A percentile compares a stretch with the other conserved stretches of the same genome.
These are phyloP conservation scores for Eledona agricola DNA, from an alignment of 2,888 invertebrate species.

Conservation along the genomic window DNA sequence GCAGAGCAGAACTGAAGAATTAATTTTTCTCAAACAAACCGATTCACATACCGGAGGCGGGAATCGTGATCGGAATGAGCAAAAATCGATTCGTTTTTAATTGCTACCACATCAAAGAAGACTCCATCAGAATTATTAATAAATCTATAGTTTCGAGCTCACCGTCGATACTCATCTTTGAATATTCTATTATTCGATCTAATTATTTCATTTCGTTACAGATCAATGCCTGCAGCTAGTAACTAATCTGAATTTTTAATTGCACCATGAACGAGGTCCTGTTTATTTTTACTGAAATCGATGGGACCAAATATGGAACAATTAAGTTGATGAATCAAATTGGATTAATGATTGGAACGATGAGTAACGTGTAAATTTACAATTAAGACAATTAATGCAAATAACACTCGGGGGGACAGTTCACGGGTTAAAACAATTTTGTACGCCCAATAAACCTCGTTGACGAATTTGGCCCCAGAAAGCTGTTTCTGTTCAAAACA, in stretches of 20 bases:
- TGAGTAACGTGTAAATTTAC: conserved; percentile 36
- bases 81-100: conserved; percentile 27
- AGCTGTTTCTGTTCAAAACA: too few species aligned
- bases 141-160: conserved; percentile 1
- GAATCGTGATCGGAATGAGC: conserved; percentile 25
- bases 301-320: conserved; percentile 8
- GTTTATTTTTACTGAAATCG: conserved; percentile 6
- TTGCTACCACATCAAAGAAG: conserved; percentile 8
- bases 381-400: conserved; percentile 39
- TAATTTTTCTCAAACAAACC: conserved; percentile 37
- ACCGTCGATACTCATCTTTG: conserved; percentile 4
- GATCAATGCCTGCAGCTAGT: conserved; percentile 10
- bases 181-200: conserved; percentile 7
- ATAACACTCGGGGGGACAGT: conserved; percentile 33
- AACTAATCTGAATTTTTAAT: conserved; percentile 7
- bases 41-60: conserved; percentile 30
- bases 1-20: conserved; percentile 48
- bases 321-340: conserved; percentile 13
- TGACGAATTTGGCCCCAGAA: conserved; percentile 30
- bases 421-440: conserved; percentile 40
- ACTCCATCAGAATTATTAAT: conserved; percentile 8
- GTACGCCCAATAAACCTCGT: conserved; percentile 38
- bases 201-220: conserved; percentile 10
- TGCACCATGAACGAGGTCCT: conserved; percentile 6
- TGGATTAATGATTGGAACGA: too few species aligned